These are phyloP conservation scores for Stenolophus ochropezus DNA, from an alignment of 2,888 invertebrate species.

Conservation along the genomic window DNA sequence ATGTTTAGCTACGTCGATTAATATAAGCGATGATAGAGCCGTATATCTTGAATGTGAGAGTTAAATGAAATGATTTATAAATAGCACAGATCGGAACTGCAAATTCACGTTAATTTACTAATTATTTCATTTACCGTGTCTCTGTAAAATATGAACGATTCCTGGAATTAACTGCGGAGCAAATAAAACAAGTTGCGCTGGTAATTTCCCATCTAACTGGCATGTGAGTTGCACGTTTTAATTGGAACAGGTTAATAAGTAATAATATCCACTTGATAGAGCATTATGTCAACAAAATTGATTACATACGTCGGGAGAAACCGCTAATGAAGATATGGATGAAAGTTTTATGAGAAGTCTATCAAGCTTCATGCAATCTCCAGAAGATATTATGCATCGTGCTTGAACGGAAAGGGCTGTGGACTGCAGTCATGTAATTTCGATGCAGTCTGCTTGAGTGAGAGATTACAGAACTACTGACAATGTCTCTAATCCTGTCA, in stretches of 20 bases:
- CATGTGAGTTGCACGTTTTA: background rate
- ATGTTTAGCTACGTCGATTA: too few species aligned
- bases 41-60: too few species aligned
- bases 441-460: slow-evolving; percentile 17
- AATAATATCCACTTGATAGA: background rate
- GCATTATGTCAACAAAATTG: slow-evolving; percentile 14
- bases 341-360: slow-evolving; percentile 32
- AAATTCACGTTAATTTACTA: background rate
- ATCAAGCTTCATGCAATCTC: slow-evolving; percentile 23
- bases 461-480: slow-evolving; percentile 34
- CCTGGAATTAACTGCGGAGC: background rate
- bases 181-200: background rate
- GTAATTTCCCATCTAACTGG: background rate
- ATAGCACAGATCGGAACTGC: too few species aligned
- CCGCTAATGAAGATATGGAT: slow-evolving; percentile 29
- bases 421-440: slow-evolving; percentile 9
- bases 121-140: background rate
- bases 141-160: background rate
- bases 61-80: too few species aligned
- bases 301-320: slow-evolving; percentile 2
- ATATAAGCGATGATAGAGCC: too few species aligned
- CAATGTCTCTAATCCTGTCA: slow-evolving; percentile 31
- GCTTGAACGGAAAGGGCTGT: background rate
- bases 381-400: slow-evolving; percentile 11
- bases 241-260: slow-evolving; percentile 8